Evolutionary conservation across 2,113 vertebrate species (phyloP), one percentile per base, ranked within the genome.

Genomic region (Penelope pileata): DNA sequence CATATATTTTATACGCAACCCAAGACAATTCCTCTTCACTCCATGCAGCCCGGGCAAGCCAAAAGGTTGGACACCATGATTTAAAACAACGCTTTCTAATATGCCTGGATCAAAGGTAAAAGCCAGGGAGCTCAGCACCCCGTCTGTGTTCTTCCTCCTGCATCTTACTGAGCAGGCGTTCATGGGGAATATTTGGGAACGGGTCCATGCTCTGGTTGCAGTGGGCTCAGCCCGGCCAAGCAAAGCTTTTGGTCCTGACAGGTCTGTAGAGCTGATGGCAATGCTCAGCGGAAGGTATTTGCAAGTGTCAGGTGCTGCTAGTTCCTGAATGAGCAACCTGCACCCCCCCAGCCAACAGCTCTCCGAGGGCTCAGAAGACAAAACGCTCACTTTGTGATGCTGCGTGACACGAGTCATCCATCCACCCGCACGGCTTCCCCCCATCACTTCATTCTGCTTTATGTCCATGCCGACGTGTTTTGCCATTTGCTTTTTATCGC

Each of bases 391-490:
- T 90, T 93, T 77, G 74, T 94, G 51, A 84, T 81, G 68, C 5
- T 7, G 73, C 64, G 73, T 75, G 95, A 86, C 94, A 88, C 54
- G 60, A 93, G 60, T 66, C 50, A 88, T 45, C 47, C 63, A 72
- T 92, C 74, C 43, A 26, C 84, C 78, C 51, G 59, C 4, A 77
- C 53, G 93, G 63, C 75, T 74, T 80, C 67, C 64, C 80, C 51
- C 87, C 95, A 74, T 86, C 93, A 92, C 78, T 81, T 93, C 87
- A 16, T 91, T 88, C 66, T 93, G 84, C 68, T 95, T 95, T 83
- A 67, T 64, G 93, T 24, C 91, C 63, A 50, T 77, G 84, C 75
- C 89, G 86, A 76, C 45, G 58, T 93, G 90, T 88, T 93, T 94
- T 93, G 75, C 93, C 85, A 51, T 90, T 95, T 58, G 50, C 42